Conservation (phyloP, 2,797 vertebrate genomes). For the Coendou prehensilis region DNA sequence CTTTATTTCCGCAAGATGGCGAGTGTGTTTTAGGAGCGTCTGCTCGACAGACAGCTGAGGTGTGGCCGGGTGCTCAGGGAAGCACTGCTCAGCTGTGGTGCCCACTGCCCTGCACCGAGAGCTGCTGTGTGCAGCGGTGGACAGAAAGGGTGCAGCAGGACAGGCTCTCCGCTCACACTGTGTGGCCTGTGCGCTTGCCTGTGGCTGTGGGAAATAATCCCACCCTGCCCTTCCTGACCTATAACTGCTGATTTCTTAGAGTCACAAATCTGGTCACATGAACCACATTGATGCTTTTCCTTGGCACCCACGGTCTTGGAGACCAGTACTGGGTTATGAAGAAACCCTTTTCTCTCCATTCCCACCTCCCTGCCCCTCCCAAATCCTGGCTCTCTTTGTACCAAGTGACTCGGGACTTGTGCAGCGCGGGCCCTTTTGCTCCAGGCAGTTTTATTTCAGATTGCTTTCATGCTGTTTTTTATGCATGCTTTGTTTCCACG, state of each 20-base stretch:
- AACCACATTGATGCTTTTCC: neutral
- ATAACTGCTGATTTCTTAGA: neutral
- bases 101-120: too few relatives aligned
- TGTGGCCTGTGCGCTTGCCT: neutral
- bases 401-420: neutral
- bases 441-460: slow-evolving; percentile 2
- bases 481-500: neutral
- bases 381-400: neutral
- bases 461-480: slow-evolving; percentile 58
- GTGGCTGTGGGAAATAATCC: neutral
- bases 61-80: neutral
- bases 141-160: neutral
- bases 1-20: slow-evolving; percentile 30
- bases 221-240: neutral
- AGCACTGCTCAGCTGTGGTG: neutral
- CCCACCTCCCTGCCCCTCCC: too few relatives aligned
- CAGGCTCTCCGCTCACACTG: neutral
- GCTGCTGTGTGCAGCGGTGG: neutral
- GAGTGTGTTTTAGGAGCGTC: neutral
- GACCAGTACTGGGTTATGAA: neutral
- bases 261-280: neutral
- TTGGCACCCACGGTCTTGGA: neutral
- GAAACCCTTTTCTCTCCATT: neutral
- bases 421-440: neutral
- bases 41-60: neutral